These are phyloP conservation scores for Misgurnus mizolepis DNA, from an alignment of 2,113 vertebrate species.

Conservation along the genomic window DNA sequence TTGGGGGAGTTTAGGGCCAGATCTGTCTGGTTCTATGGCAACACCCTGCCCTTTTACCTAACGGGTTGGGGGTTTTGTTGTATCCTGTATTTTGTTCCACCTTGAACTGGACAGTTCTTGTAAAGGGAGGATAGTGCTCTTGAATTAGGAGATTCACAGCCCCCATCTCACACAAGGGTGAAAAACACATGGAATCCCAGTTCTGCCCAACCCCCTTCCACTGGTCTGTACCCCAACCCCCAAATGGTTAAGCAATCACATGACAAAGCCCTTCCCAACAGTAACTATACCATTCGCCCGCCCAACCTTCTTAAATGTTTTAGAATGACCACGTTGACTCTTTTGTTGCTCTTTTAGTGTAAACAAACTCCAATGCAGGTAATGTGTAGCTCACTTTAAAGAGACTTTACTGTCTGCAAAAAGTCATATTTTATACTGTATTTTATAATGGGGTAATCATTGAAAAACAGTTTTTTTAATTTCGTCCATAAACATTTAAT, in stretches of 20 bases:
- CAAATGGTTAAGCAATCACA: slow-evolving; percentile 29
- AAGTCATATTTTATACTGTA: too few species aligned
- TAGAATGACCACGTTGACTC: neutral
- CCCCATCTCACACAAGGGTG: slow-evolving; percentile 21
- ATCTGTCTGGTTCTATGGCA: slow-evolving; percentile 52
- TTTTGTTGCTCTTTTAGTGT: neutral
- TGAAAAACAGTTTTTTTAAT: too few species aligned
- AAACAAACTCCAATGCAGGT: neutral
- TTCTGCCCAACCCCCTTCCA: slow-evolving; percentile 52
- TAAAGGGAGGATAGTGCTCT: neutral
- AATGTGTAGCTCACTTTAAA: too few species aligned
- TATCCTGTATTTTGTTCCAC: slow-evolving; percentile 20
- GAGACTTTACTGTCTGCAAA: too few species aligned
- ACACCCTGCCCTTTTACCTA: slow-evolving; percentile 37
- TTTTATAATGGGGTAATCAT: too few species aligned
- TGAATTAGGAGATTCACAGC: slow-evolving; percentile 40
- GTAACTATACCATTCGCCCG: neutral
- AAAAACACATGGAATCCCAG: slow-evolving; percentile 8
- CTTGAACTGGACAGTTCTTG: slow-evolving; percentile 5
- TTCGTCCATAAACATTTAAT: too few species aligned
- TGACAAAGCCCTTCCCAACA: slow-evolving; percentile 21
- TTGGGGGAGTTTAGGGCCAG: slow-evolving; percentile 41
- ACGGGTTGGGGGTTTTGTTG: slow-evolving; percentile 3
- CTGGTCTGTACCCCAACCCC: slow-evolving; percentile 44
- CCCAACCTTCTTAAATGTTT: neutral